Conservation (phyloP, 2,113 vertebrate species). For the Lophochroa leadbeateri region DNA sequence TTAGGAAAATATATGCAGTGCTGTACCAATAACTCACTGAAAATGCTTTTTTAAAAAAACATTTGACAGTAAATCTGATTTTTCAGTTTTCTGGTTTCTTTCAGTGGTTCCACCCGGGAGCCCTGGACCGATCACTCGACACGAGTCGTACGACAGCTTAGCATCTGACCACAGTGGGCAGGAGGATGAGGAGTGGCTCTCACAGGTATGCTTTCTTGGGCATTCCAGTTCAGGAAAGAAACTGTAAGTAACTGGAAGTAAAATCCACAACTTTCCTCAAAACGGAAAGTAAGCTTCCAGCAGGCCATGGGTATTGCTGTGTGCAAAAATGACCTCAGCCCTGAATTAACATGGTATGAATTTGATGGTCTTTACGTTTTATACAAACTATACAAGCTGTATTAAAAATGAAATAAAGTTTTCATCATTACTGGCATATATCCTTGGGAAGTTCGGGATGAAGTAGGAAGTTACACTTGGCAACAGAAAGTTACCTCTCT, state of each 20-base stretch:
- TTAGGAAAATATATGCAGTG: background rate
- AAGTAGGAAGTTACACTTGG: background rate
- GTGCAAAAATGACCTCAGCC: too few relatives aligned
- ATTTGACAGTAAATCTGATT: background rate
- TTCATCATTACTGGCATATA: background rate
- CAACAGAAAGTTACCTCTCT: background rate
- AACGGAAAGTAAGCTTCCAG: background rate
- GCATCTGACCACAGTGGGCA: constrained; percentile 92
- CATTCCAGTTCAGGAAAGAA: background rate
- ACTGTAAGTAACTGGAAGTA: rapidly evolving
- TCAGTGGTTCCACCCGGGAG: constrained; percentile 89
- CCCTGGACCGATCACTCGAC: constrained; percentile 88
- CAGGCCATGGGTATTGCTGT: background rate
- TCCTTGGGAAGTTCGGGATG: background rate
- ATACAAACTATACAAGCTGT: background rate
- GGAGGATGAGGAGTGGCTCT: constrained; percentile 97
- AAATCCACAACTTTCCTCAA: background rate
- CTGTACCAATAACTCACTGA: background rate
- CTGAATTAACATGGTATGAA: rapidly evolving
- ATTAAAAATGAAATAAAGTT: background rate
- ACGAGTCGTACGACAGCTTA: constrained; percentile 94
- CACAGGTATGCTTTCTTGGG: constrained; percentile 81
- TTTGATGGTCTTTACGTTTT: background rate
- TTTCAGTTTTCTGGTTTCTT: background rate
- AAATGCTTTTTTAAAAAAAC: background rate